phyloP scores from a whole-genome alignment of 2,888 invertebrate species.

The Eupithecia exiguata region DNA sequence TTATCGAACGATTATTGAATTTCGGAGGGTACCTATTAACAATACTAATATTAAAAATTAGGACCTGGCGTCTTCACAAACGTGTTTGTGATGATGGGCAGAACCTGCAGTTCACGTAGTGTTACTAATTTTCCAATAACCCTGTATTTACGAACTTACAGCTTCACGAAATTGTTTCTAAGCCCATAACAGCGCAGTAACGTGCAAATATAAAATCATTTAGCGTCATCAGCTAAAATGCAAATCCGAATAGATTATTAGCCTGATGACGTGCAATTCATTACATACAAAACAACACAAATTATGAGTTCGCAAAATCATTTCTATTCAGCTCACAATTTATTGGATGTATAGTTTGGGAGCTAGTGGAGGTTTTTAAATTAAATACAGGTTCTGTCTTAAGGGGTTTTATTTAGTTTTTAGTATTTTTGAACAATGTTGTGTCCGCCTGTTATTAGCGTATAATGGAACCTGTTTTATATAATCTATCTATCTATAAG shows the following conservation, averaged over 20 bases:
- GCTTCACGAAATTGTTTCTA: neutral
- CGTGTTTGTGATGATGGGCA: no score
- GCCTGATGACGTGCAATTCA: constrained; percentile 37
- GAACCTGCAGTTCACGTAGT: no score
- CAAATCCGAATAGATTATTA: constrained; percentile 22
- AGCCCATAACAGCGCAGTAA: neutral
- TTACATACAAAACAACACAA: constrained; percentile 42
- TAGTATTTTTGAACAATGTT: no score
- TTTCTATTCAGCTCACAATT: constrained; percentile 43
- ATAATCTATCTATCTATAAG: no score
- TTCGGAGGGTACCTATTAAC: no score
- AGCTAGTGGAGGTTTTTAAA: constrained; percentile 6
- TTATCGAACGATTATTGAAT: no score
- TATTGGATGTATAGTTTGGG: constrained; percentile 32
- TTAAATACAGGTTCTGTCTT: neutral
- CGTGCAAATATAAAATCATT: constrained; percentile 13
- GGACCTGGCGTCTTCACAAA: no score
- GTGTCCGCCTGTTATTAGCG: no score
- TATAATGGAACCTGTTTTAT: no score
- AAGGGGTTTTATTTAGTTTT: no score
- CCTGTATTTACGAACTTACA: neutral
- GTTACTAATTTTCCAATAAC: no score
- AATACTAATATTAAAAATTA: no score
- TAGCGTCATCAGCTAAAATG: constrained; percentile 13
- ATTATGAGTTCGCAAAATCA: constrained; percentile 42